These are phyloP conservation scores for Lacanobia wlatinum DNA, from an alignment of 2,888 invertebrate genomes.

Conservation along the genomic window DNA sequence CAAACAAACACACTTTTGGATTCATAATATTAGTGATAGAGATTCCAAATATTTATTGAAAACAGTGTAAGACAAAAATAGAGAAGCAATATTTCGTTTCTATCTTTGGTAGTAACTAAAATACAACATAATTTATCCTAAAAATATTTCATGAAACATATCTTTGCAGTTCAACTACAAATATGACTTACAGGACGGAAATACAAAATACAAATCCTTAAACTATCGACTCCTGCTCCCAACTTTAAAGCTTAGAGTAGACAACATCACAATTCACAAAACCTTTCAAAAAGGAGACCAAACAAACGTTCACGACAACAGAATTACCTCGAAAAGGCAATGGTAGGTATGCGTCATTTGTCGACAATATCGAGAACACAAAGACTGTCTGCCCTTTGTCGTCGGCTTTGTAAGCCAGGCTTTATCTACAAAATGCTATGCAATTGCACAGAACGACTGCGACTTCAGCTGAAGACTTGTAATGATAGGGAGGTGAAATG, in stretches of 20 bases:
- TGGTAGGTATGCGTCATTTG: slow-evolving; percentile 63
- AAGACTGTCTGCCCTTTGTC: slow-evolving; percentile 69
- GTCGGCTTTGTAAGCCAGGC: slow-evolving; percentile 62
- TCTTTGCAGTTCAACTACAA: background rate
- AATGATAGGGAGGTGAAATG: slow-evolving; percentile 8
- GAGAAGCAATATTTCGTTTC: background rate
- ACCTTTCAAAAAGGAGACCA: slow-evolving; percentile 43
- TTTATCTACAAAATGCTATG: slow-evolving; percentile 68
- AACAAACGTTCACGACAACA: slow-evolving; percentile 44
- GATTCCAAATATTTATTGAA: background rate
- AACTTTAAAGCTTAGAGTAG: slow-evolving; percentile 4
- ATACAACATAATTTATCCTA: background rate
- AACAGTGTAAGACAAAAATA: background rate
- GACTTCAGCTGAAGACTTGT: slow-evolving; percentile 19
- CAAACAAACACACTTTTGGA: no score
- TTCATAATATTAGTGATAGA: no score
- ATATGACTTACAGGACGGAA: background rate
- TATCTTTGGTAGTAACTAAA: background rate
- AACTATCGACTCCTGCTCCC: background rate
- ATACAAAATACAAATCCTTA: slow-evolving; percentile 3
- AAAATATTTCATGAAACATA: background rate
- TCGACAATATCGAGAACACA: slow-evolving; percentile 69
- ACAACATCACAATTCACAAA: slow-evolving; percentile 37
- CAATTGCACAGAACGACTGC: slow-evolving; percentile 64
- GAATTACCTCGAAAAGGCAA: slow-evolving; percentile 51